A percentile compares a stretch with the other conserved stretches of the same genome.
Conservation (phyloP, 2,888 invertebrate species). For the Nycteola revayana region DNA sequence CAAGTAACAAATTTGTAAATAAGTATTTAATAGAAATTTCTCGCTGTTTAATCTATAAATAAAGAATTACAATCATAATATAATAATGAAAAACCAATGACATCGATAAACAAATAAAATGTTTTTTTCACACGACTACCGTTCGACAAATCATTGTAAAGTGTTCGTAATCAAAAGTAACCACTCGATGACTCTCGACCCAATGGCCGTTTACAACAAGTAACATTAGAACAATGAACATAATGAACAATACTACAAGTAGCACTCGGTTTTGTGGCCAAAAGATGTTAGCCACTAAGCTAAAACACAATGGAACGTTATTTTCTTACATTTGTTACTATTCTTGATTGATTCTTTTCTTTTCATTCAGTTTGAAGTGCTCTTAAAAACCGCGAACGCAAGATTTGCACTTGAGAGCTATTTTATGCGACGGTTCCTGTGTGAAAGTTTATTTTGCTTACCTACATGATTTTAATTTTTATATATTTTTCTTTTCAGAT, state of each 20-base stretch:
- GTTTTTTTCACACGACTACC: slow-evolving; percentile 34
- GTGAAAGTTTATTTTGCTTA: slow-evolving; percentile 33
- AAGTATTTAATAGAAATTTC: no score
- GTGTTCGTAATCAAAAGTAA: slow-evolving; percentile 47
- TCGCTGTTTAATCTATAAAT: no score
- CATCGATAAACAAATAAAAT: not conserved
- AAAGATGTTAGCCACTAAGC: slow-evolving; percentile 65
- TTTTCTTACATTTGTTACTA: slow-evolving; percentile 75
- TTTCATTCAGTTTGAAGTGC: slow-evolving; percentile 42
- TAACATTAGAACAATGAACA: slow-evolving; percentile 62
- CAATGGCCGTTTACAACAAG: slow-evolving; percentile 53
- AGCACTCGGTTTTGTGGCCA: slow-evolving; percentile 59
- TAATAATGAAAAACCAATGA: not conserved
- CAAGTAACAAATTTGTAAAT: no score
- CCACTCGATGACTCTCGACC: slow-evolving; percentile 47
- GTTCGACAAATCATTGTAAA: slow-evolving; percentile 18
- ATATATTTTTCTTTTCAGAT: slow-evolving; percentile 35
- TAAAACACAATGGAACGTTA: slow-evolving; percentile 57
- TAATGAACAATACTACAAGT: slow-evolving; percentile 60
- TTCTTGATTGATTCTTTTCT: slow-evolving; percentile 61
- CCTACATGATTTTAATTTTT: not conserved
- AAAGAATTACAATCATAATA: no score
- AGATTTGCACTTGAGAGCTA: slow-evolving; percentile 33
- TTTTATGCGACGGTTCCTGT: slow-evolving; percentile 45
- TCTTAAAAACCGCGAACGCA: slow-evolving; percentile 46